Percentiles rank a stretch among this genome's conserved stretches.
These are phyloP conservation scores for Montifringilla adamsi DNA, from an alignment of 2,113 vertebrate genomes.

Conservation along the genomic window DNA sequence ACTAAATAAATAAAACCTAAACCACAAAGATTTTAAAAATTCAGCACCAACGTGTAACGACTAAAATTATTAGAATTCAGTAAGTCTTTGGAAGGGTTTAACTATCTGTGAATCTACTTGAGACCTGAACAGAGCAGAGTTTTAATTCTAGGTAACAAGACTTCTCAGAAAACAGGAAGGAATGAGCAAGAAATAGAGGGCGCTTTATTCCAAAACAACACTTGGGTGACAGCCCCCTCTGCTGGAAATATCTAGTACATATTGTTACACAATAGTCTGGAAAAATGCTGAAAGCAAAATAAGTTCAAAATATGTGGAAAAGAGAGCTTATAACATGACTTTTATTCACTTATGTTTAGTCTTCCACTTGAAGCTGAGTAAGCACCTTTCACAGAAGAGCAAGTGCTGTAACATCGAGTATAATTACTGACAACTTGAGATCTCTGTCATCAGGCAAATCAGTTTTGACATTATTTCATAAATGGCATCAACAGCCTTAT, in stretches of 20 bases:
- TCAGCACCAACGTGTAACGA: neutral
- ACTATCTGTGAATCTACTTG: neutral
- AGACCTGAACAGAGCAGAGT: neutral
- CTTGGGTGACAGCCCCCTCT: slow-evolving; percentile 17
- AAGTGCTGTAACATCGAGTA: neutral
- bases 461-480: neutral
- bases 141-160: neutral
- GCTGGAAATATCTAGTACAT: neutral
- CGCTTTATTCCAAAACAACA: neutral
- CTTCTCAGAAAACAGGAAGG: neutral
- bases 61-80: neutral
- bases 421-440: neutral
- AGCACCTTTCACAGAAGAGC: neutral
- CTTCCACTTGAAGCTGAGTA: neutral
- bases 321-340: neutral
- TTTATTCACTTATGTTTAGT: neutral
- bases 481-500: neutral
- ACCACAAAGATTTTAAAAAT: neutral
- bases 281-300: neutral
- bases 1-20: neutral
- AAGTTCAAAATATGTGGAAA: neutral
- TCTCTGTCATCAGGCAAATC: neutral
- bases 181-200: neutral
- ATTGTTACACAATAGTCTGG: neutral
- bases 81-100: neutral